Conservation (phyloP, 2,113 vertebrate genomes). For the Apodemus sylvaticus region DNA sequence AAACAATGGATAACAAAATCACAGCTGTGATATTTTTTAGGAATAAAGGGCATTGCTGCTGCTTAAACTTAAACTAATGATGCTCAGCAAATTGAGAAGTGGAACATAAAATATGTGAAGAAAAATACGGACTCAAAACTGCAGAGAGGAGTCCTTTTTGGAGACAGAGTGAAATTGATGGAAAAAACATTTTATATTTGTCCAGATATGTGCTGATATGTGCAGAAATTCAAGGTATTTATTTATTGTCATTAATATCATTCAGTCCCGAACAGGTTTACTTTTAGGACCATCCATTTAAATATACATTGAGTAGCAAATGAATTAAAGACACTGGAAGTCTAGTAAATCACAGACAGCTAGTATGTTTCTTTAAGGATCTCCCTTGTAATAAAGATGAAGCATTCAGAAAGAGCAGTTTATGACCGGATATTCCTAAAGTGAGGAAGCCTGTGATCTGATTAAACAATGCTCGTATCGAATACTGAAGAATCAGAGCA, state of each 20-base stretch:
- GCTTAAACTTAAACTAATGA: neutral
- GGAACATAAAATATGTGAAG: neutral
- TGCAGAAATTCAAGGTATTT: neutral
- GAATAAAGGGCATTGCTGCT: slow-evolving; percentile 29
- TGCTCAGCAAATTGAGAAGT: slow-evolving; percentile 21
- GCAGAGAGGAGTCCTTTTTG: neutral
- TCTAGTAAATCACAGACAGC: neutral
- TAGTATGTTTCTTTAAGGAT: neutral
- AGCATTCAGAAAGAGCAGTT: neutral
- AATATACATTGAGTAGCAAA: neutral
- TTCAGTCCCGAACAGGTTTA: neutral
- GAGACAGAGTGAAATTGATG: neutral
- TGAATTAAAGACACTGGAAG: neutral
- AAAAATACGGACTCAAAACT: neutral
- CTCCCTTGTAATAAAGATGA: neutral
- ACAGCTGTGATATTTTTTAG: neutral
- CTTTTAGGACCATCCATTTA: neutral
- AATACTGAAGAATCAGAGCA: neutral
- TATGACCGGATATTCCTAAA: neutral
- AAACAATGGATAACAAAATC: slow-evolving; percentile 63
- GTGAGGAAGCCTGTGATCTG: neutral
- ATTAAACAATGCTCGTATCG: neutral
- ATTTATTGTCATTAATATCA: neutral
- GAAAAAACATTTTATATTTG: neutral
- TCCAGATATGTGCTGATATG: no score